phyloP scores from a whole-genome alignment of 2,888 invertebrate genomes.

The Pachycephus smyrnensis region DNA sequence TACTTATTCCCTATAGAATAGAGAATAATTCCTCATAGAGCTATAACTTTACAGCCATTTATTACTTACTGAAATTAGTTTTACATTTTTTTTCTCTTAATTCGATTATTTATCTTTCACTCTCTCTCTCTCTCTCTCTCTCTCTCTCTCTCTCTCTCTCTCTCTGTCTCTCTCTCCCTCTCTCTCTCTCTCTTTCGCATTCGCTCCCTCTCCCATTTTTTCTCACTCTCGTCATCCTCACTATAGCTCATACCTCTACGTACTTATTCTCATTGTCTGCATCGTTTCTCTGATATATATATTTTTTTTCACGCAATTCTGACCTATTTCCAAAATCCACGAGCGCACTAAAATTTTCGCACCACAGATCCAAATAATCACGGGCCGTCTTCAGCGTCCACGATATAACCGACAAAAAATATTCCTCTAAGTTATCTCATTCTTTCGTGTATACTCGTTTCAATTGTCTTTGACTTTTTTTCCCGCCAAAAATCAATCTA shows the following conservation, averaged over 20 bases:
- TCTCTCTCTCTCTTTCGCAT: constrained; percentile 1
- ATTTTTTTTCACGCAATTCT: not conserved
- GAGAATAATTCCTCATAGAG: not conserved
- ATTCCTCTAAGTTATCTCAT: not conserved
- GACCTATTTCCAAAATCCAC: not conserved
- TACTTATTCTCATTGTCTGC: not conserved
- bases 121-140: constrained; percentile 1
- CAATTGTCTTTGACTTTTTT: not conserved
- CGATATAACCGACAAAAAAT: not conserved
- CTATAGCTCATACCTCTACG: not conserved
- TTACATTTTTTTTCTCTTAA: not conserved
- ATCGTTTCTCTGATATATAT: not conserved
- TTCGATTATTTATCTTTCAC: constrained; percentile 4
- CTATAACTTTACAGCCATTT: constrained; percentile 9
- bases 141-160: constrained; percentile 1
- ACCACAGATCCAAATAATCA: not conserved
- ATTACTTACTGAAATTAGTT: constrained; percentile 7
- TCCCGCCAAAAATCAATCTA: not conserved
- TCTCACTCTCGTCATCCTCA: not conserved
- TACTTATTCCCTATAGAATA: not conserved
- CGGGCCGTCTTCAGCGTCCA: not conserved
- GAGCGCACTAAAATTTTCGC: too few relatives aligned
- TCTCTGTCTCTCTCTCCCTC: not conserved
- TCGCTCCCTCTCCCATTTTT: not conserved
- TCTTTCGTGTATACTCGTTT: not conserved